phyloP scores from a whole-genome alignment of 2,888 invertebrate genomes.

The Sphaerophoria taeniata region DNA sequence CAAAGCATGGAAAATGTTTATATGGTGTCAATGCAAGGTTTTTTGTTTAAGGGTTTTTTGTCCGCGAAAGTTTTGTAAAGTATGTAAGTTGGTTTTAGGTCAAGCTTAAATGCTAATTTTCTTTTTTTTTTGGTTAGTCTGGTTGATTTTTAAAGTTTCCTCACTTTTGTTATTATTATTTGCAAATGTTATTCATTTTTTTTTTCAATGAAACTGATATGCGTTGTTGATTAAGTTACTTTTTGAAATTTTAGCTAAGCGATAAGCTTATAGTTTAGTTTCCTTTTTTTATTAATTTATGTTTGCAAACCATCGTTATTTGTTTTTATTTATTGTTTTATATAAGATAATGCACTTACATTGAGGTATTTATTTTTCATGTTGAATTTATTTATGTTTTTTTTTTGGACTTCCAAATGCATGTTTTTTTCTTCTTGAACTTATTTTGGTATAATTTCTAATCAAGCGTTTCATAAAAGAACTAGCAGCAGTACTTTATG shows the following conservation, averaged over 20 bases:
- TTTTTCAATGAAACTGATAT: conserved; percentile 57
- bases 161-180: conserved; percentile 12
- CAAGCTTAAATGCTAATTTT: conserved; percentile 26
- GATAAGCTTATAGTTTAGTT: conserved; percentile 38
- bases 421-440: conserved; percentile 56
- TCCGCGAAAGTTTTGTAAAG: conserved; percentile 60
- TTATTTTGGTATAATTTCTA: conserved; percentile 41
- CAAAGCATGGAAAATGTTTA: no score
- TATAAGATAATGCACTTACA: conserved; percentile 80
- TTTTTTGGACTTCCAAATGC: conserved; percentile 48
- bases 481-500: background rate
- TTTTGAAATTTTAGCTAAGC: no score
- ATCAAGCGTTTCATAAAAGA: background rate
- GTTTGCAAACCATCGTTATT: conserved; percentile 36
- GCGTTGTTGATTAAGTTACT: conserved; percentile 52
- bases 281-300: conserved; percentile 18
- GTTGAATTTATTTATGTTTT: conserved; percentile 56
- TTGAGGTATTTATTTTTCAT: conserved; percentile 79
- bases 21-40: no score
- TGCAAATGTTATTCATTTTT: conserved; percentile 20
- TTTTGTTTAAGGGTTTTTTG: conserved; percentile 35
- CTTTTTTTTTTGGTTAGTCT: conserved; percentile 4
- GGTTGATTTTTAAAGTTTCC: conserved; percentile 22
- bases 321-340: conserved; percentile 57
- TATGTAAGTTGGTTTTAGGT: conserved; percentile 6